These are phyloP conservation scores for Salvelinus alpinus DNA, from an alignment of 2,113 vertebrate species.

Conservation along the genomic window DNA sequence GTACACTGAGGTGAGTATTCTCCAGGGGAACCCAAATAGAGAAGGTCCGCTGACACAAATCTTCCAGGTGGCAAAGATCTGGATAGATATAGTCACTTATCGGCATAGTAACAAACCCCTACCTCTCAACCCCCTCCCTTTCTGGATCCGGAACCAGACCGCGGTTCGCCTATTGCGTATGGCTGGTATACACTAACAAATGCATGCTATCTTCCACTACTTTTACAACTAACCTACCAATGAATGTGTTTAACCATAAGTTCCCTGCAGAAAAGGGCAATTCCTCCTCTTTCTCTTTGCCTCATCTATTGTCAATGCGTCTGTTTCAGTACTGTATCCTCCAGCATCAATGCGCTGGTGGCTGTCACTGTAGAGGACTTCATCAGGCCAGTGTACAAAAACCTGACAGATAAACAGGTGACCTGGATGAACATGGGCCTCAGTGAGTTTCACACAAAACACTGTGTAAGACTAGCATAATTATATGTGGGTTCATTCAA, in stretches of 20 bases:
- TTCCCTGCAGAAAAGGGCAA: neutral
- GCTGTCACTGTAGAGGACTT: slow-evolving; percentile 89
- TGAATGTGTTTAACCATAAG: neutral
- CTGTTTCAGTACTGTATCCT: slow-evolving; percentile 84
- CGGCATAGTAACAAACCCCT: neutral
- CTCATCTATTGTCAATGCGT: neutral
- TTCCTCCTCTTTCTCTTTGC: neutral
- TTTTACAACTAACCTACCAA: no score
- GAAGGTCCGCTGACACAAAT: neutral
- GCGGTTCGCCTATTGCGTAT: no score
- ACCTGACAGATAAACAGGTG: slow-evolving; percentile 73
- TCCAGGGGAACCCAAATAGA: slow-evolving; percentile 19
- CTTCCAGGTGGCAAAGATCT: neutral
- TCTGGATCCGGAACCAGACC: no score
- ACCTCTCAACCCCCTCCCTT: neutral
- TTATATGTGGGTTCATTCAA: no score
- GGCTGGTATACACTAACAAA: no score
- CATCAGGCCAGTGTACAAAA: slow-evolving; percentile 71
- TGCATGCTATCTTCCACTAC: no score
- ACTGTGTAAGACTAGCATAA: no score
- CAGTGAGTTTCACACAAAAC: slow-evolving; percentile 73
- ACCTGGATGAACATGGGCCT: slow-evolving; percentile 85
- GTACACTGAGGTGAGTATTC: slow-evolving; percentile 87
- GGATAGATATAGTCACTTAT: no score
- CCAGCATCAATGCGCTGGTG: slow-evolving; percentile 89